Evolutionary conservation across 2,113 vertebrate species (phyloP).

Genomic region (Gymnobelideus leadbeateri): DNA sequence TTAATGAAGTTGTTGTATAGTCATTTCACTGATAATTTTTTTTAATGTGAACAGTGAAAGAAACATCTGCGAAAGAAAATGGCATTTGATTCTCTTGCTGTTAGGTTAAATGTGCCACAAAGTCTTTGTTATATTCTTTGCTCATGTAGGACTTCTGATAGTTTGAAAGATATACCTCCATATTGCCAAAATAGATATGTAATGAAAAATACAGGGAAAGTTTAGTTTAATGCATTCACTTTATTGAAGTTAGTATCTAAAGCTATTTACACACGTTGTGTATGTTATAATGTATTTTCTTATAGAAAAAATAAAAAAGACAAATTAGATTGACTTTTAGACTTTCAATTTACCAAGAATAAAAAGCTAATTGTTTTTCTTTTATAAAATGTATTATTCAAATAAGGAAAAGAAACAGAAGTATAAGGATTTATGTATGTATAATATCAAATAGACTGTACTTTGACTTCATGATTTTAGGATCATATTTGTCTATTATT

Average conservation of each 20-base stretch:
- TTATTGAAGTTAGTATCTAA: slow-evolving; percentile 80
- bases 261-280: slow-evolving; percentile 76
- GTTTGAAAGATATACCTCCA: slow-evolving; percentile 86
- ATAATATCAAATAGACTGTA: slow-evolving; percentile 79
- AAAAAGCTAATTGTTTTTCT: slow-evolving; percentile 77
- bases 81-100: slow-evolving; percentile 75
- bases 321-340: slow-evolving; percentile 78
- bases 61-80: slow-evolving; percentile 64
- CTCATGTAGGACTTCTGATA: slow-evolving; percentile 76
- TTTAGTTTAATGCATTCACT: slow-evolving; percentile 76
- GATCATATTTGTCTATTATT: slow-evolving; percentile 81
- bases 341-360: slow-evolving; percentile 73
- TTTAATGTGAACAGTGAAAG: slow-evolving; percentile 81
- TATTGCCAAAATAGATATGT: slow-evolving; percentile 85
- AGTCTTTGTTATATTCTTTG: slow-evolving; percentile 76
- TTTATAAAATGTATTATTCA: slow-evolving; percentile 57
- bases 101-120: slow-evolving; percentile 73
- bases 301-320: slow-evolving; percentile 68
- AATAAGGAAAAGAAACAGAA: slow-evolving; percentile 73
- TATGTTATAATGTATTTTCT: slow-evolving; percentile 75
- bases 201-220: slow-evolving; percentile 80
- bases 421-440: slow-evolving; percentile 79
- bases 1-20: slow-evolving; percentile 80
- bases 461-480: slow-evolving; percentile 78
- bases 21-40: slow-evolving; percentile 79